These are phyloP conservation scores for Chiroxiphia lanceolata DNA, from an alignment of 2,797 vertebrate species.

Conservation along the genomic window DNA sequence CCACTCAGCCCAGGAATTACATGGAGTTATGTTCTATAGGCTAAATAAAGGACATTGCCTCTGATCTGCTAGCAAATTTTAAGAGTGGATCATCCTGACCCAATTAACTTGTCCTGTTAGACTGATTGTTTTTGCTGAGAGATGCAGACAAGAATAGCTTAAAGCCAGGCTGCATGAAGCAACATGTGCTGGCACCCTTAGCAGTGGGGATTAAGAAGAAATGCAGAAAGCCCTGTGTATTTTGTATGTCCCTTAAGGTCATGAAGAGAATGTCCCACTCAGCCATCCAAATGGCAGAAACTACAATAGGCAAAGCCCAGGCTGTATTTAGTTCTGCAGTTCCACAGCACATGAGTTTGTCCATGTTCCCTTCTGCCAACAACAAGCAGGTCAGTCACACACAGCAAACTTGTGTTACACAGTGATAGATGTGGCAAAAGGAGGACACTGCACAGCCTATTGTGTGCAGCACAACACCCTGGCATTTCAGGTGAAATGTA, in stretches of 20 bases:
- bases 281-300: not conserved
- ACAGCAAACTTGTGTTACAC: not conserved
- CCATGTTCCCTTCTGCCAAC: not conserved
- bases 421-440: not conserved
- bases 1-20: not conserved
- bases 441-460: not conserved
- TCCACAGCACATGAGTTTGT: not conserved
- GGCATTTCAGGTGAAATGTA: not conserved
- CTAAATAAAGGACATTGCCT: slow-evolving; percentile 32
- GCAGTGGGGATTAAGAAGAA: not conserved
- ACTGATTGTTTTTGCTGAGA: slow-evolving; percentile 28
- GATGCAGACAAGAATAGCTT: slow-evolving; percentile 24
- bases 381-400: not conserved
- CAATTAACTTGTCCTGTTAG: slow-evolving; percentile 24
- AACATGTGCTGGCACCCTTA: not conserved
- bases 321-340: not conserved
- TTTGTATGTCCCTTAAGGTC: not conserved
- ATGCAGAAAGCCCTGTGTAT: not conserved
- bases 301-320: not conserved
- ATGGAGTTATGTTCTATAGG: not conserved
- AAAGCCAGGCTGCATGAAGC: not conserved
- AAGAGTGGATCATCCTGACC: slow-evolving; percentile 34
- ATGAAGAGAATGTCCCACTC: not conserved
- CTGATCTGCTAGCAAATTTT: slow-evolving; percentile 38
- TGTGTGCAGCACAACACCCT: not conserved